Evolutionary conservation across 2,797 vertebrate species (phyloP).

Genomic region (Phrynocephalus guinanensis): DNA sequence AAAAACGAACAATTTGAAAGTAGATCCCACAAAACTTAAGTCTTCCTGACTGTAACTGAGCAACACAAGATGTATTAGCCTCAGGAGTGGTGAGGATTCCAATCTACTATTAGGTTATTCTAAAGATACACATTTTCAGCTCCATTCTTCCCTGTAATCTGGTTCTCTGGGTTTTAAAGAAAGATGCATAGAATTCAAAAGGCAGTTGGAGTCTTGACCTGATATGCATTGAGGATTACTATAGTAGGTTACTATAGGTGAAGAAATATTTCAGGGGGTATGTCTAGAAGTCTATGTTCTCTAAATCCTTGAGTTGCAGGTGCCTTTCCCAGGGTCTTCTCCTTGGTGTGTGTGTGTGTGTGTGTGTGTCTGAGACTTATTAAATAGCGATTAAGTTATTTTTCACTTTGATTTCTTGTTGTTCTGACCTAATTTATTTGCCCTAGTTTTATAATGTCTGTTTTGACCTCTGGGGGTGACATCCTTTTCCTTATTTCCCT

Average conservation of each 20-base stretch:
- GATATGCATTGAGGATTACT: too few relatives aligned
- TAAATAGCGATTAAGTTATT: not conserved
- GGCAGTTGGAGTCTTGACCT: too few relatives aligned
- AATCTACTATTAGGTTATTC: not conserved
- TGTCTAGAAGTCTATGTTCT: too few relatives aligned
- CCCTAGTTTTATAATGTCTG: slow-evolving; percentile 2
- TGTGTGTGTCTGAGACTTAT: not conserved
- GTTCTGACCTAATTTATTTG: slow-evolving; percentile 21
- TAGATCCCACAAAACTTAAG: not conserved
- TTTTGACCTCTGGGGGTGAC: slow-evolving; percentile 14
- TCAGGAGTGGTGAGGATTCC: not conserved
- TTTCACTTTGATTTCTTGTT: slow-evolving; percentile 10
- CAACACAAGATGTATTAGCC: not conserved
- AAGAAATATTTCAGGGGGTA: too few relatives aligned
- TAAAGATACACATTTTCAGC: not conserved
- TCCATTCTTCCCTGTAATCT: not conserved
- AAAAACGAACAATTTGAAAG: not conserved
- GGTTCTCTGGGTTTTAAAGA: not conserved
- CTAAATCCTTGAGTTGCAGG: too few relatives aligned
- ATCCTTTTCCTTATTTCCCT: slow-evolving; percentile 13
- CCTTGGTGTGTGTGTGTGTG: too few relatives aligned
- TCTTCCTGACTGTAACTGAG: not conserved
- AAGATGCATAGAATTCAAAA: not conserved
- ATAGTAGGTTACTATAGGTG: too few relatives aligned
- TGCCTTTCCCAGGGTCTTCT: too few relatives aligned